A percentile compares a stretch with the other conserved stretches of the same genome.
phyloP scores from a whole-genome alignment of 2,888 invertebrate species.

The Orgyia antiqua region DNA sequence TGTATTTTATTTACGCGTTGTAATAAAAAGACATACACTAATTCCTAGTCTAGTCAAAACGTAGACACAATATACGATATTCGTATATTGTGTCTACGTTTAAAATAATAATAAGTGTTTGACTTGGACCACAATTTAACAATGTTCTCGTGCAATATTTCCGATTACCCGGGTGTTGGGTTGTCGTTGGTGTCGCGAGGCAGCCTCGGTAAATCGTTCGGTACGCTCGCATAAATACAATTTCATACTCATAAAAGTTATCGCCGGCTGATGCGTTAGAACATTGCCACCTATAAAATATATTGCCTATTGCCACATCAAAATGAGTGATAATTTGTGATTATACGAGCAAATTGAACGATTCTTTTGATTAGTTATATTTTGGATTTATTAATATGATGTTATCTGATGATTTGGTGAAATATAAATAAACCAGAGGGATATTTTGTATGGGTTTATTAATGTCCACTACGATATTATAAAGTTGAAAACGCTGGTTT shows the following conservation, averaged over 20 bases:
- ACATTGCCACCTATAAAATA: conserved; percentile 18
- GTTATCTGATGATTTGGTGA: too few relatives aligned
- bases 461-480: too few relatives aligned
- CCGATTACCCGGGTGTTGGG: conserved; percentile 47
- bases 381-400: too few relatives aligned
- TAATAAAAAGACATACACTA: too few relatives aligned
- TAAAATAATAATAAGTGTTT: too few relatives aligned
- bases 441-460: too few relatives aligned
- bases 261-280: conserved; percentile 44
- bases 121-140: conserved; percentile 32
- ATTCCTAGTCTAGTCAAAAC: too few relatives aligned
- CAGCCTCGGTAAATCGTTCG: conserved; percentile 57
- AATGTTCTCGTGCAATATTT: conserved; percentile 65
- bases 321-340: conserved; percentile 8
- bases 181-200: conserved; percentile 14
- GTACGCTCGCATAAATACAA: conserved; percentile 68
- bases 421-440: conserved; percentile 12
- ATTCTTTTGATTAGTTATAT: conserved; percentile 16
- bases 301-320: conserved; percentile 41
- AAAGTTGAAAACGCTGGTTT: too few relatives aligned
- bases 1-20: too few relatives aligned
- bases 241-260: conserved; percentile 76
- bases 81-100: too few relatives aligned
- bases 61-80: too few relatives aligned
- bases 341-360: conserved; percentile 10